Percentiles rank a stretch among this genome's conserved stretches.
Conservation (phyloP, 2,888 invertebrate genomes). For the Eupsilia transversa region DNA sequence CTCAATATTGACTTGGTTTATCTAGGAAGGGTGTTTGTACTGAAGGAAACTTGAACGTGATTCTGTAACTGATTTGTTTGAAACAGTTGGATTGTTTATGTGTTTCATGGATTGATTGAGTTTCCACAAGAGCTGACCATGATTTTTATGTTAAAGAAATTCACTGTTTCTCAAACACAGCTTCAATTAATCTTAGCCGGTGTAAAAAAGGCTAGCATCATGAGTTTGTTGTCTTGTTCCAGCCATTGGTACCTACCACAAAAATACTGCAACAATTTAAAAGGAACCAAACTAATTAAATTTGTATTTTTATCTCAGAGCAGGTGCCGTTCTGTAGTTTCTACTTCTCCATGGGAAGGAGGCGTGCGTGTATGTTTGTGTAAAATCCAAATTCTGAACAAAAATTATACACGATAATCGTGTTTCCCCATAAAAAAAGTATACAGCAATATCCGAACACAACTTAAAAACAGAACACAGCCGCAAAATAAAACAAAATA, state of each 20-base stretch:
- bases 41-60: not conserved
- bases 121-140: not conserved
- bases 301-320: not conserved
- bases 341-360: not conserved
- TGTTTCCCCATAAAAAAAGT: constrained; percentile 2
- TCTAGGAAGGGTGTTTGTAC: not conserved
- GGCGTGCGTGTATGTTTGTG: not conserved
- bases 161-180: not conserved
- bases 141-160: no score
- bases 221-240: not conserved
- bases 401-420: not conserved
- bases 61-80: constrained; percentile 6
- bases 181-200: no score
- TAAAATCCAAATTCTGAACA: not conserved
- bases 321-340: not conserved
- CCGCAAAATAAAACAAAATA: constrained; percentile 13
- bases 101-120: not conserved
- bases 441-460: not conserved
- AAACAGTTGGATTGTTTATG: not conserved
- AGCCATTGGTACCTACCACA: not conserved
- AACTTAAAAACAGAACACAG: constrained; percentile 15
- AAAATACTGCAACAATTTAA: not conserved
- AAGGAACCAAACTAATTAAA: not conserved
- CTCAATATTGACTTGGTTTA: constrained; percentile 13
- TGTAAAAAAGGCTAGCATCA: not conserved